Base-by-base conservation (phyloP, 2,113 vertebrate species). In the Pelecanoides urinatrix region DNA sequence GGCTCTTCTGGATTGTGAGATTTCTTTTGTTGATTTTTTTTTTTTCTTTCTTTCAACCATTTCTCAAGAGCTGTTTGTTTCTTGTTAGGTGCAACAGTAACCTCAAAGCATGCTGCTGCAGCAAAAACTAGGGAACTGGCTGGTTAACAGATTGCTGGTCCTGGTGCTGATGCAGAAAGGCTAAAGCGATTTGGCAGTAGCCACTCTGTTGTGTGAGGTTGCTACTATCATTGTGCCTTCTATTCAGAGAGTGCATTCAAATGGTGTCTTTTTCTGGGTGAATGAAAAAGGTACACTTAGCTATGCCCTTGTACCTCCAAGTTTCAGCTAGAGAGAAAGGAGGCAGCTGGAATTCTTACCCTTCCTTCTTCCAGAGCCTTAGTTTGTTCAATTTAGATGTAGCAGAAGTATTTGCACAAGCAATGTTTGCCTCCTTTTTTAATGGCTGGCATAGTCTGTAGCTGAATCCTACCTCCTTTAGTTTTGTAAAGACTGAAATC, bases 221-320 rank as follows among this genome's bases (percentile, higher is more conserved):
- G 87, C 40, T 40, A 19, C 83, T 92, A 63, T 50, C 77, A 29
- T 38, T 67, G 82, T 65, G 90, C 81, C 72, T 93, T 77, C 92
- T 70, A 83, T 96, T 95, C 78, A 95, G 71, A 70, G 78, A 88
- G 56, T 47, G 79, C 95, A 94, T 89, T 95, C 94, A 95, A 94
- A 94, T 80, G 74, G 83, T 87, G 83, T 38, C 74, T 93, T 96
- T 95, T 96, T 92, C 91, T 85, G 86, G 90, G 92, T 95, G 85
- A 93, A 66, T 94, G 90, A 65, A 10, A 86, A 93, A 96, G 79
- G 83, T 80, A 87, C 81, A 78, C 93, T 95, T 58, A 80, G 80
- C 82, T 88, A 58, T 36, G 56, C 56, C 90, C 85, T 88, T 63
- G 21, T 84, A 93, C 72, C 61, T 86, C 82, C 52, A 96, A 84